phyloP scores from a whole-genome alignment of 2,888 invertebrate genomes.

The Gerris lacustris region DNA sequence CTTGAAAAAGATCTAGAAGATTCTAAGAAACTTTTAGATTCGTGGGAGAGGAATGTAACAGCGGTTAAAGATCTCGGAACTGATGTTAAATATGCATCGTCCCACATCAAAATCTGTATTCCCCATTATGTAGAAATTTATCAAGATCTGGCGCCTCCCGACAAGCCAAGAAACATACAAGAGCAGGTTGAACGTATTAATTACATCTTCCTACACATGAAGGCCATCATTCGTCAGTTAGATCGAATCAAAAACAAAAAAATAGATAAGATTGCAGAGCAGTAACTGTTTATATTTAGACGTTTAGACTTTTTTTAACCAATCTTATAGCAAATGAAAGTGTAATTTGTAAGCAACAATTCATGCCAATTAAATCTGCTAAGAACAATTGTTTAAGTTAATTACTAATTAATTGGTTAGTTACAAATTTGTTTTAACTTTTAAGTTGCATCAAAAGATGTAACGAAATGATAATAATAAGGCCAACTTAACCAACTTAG shows the following conservation, averaged over 20 bases:
- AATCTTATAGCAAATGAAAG: no score
- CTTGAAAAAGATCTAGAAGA: background rate
- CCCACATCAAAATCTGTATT: background rate
- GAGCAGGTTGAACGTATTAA: background rate
- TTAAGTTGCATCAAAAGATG: no score
- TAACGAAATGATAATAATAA: no score
- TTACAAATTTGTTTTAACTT: no score
- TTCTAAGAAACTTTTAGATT: background rate
- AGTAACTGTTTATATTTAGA: no score
- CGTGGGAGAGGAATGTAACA: background rate
- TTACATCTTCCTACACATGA: background rate
- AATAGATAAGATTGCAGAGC: no score
- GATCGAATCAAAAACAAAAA: background rate
- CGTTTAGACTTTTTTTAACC: no score
- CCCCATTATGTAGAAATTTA: constrained; percentile 3
- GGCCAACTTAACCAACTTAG: no score
- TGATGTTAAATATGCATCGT: background rate
- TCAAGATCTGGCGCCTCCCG: background rate
- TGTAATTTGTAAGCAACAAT: no score
- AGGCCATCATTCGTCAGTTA: background rate
- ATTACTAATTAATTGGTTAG: no score
- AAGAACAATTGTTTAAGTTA: no score
- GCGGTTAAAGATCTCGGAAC: background rate
- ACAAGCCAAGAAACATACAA: background rate
- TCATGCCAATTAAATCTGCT: no score